These are phyloP conservation scores for Acanthiza pusilla DNA, from an alignment of 2,797 vertebrate species.

Conservation along the genomic window DNA sequence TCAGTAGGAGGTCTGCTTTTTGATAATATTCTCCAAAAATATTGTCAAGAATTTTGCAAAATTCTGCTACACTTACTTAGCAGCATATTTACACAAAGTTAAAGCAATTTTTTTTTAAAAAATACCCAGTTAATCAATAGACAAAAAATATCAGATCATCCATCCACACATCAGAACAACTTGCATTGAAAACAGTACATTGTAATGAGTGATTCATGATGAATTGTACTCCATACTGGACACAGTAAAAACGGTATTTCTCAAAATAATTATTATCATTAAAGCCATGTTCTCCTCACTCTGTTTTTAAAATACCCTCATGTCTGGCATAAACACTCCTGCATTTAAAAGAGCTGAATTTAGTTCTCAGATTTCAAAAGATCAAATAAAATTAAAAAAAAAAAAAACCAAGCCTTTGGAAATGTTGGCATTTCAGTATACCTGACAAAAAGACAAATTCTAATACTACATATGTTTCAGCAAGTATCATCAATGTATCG, in stretches of 20 bases:
- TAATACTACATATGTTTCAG: not conserved
- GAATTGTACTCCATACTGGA: not conserved
- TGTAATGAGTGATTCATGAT: not conserved
- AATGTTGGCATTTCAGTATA: not conserved
- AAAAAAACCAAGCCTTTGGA: not conserved
- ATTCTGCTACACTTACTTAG: not conserved
- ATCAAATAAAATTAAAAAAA: not conserved
- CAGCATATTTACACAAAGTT: not conserved
- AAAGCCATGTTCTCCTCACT: not conserved
- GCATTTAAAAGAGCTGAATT: not conserved
- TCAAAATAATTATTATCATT: not conserved
- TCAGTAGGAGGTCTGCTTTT: not conserved
- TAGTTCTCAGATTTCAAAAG: not conserved
- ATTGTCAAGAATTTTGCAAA: not conserved
- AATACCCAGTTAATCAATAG: not conserved
- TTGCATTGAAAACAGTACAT: not conserved
- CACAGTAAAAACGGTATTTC: not conserved
- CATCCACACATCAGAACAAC: not conserved
- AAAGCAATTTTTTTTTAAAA: not conserved
- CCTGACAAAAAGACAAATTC: not conserved
- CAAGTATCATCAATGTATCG: not conserved
- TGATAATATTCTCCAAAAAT: not conserved
- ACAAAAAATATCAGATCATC: not conserved
- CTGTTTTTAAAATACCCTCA: not conserved
- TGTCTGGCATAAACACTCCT: not conserved